Percentiles rank a stretch among this genome's conserved stretches.
These are phyloP conservation scores for Pammene fasciana DNA, from an alignment of 2,888 invertebrate species.

Conservation along the genomic window DNA sequence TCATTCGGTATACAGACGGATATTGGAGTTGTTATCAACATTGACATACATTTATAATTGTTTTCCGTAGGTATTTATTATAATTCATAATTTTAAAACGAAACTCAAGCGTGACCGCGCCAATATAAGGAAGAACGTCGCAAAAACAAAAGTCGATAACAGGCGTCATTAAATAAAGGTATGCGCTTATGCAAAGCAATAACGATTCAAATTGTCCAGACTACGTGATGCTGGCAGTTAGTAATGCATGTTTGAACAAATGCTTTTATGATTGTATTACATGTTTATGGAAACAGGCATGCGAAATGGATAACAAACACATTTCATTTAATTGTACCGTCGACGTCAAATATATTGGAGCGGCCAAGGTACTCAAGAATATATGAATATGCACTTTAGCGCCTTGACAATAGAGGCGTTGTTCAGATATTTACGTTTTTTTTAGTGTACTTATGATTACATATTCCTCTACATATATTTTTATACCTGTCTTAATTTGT, in stretches of 20 bases:
- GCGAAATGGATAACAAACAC: too few species aligned
- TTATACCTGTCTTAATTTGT: too few species aligned
- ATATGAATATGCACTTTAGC: too few species aligned
- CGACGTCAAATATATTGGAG: too few species aligned
- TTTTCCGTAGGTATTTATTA: neutral
- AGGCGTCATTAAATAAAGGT: constrained; percentile 1
- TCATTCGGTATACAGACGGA: neutral
- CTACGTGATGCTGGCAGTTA: neutral
- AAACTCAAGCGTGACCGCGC: neutral
- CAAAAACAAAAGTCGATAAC: constrained; percentile 11
- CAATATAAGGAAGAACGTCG: constrained; percentile 6
- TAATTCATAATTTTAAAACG: neutral
- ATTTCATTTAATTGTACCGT: too few species aligned
- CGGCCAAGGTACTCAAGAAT: too few species aligned
- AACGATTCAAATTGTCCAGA: neutral
- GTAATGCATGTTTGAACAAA: neutral
- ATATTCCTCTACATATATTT: too few species aligned
- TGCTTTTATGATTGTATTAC: neutral
- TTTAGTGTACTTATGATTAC: too few species aligned
- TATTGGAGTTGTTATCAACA: neutral
- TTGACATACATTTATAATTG: neutral
- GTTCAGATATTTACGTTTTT: too few species aligned
- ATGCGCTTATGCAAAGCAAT: neutral
- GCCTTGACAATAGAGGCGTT: too few species aligned
- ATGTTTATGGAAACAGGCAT: too few species aligned